Evolutionary conservation across 2,797 vertebrate genomes (phyloP).

Genomic region (Hippopotamyrus pictus): DNA sequence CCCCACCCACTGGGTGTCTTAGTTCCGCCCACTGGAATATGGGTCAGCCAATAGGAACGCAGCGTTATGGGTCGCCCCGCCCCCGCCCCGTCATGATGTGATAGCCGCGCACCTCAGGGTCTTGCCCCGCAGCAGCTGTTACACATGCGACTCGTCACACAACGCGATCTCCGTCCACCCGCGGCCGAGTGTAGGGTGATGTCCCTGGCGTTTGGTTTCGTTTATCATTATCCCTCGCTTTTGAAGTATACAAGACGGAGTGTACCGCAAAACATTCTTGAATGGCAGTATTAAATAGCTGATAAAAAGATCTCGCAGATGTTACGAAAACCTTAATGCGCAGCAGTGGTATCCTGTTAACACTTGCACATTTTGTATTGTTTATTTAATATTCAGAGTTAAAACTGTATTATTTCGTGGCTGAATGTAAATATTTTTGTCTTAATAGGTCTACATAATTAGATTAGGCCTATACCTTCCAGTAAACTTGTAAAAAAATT

Average conservation of each 20-base stretch:
- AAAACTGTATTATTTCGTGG: background rate
- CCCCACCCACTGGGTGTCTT: slow-evolving; percentile 38
- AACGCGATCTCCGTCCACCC: background rate
- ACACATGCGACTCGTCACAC: background rate
- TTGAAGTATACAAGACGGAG: background rate
- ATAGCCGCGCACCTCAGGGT: background rate
- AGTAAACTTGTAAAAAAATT: background rate
- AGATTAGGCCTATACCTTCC: background rate
- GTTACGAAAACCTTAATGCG: background rate
- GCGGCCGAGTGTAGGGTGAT: background rate
- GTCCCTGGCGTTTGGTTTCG: background rate
- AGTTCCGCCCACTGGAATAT: slow-evolving; percentile 50
- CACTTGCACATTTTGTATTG: background rate
- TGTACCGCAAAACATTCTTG: background rate
- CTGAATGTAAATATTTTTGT: background rate
- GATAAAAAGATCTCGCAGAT: background rate
- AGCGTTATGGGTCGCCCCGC: background rate
- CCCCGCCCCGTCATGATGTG: slow-evolving; percentile 16
- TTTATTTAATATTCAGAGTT: background rate
- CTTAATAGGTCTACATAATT: background rate
- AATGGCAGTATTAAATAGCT: background rate
- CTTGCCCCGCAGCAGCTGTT: background rate
- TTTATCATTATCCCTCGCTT: background rate
- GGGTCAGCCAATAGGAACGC: slow-evolving; percentile 47
- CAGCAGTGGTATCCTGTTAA: background rate